phyloP scores from a whole-genome alignment of 2,888 invertebrate genomes.

The Unio pictorum region DNA sequence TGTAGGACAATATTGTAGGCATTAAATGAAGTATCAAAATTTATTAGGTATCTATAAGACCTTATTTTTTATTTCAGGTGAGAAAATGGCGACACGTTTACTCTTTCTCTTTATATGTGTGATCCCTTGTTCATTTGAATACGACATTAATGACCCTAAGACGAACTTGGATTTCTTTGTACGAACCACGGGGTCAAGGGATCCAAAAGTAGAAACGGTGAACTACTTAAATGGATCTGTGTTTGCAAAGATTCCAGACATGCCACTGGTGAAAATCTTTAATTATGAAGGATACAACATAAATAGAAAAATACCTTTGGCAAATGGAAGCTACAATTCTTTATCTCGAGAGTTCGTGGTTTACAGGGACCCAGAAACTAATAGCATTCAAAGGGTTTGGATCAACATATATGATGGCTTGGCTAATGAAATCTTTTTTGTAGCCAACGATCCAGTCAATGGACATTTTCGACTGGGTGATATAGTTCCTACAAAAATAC shows the following conservation, averaged over 20 bases:
- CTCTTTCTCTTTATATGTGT: too few relatives aligned
- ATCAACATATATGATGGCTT: slow-evolving; percentile 25
- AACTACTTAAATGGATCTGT: slow-evolving; percentile 40
- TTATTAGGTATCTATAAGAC: too few relatives aligned
- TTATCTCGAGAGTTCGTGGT: slow-evolving; percentile 39
- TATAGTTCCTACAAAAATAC: slow-evolving; percentile 8
- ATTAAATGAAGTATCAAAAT: too few relatives aligned
- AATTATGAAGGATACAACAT: slow-evolving; percentile 46
- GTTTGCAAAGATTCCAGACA: slow-evolving; percentile 22
- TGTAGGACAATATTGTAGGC: too few relatives aligned
- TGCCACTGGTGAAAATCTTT: slow-evolving; percentile 27
- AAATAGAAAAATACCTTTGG: slow-evolving; percentile 23
- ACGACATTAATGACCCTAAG: slow-evolving; percentile 23
- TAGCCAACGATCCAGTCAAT: slow-evolving; percentile 44
- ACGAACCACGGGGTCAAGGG: slow-evolving; percentile 22
- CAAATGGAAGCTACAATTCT: slow-evolving; percentile 32
- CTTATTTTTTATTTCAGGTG: too few relatives aligned
- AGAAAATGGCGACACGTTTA: too few relatives aligned
- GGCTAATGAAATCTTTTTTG: slow-evolving; percentile 40
- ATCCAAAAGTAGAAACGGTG: slow-evolving; percentile 12
- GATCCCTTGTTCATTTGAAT: not conserved
- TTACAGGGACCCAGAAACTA: slow-evolving; percentile 34
- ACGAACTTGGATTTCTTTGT: slow-evolving; percentile 35
- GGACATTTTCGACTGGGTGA: slow-evolving; percentile 12
- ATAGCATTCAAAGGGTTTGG: slow-evolving; percentile 31